Percentiles rank a stretch among this genome's conserved stretches.
Evolutionary conservation across 2,797 vertebrate species (phyloP).

Genomic region (Fratercula arctica): DNA sequence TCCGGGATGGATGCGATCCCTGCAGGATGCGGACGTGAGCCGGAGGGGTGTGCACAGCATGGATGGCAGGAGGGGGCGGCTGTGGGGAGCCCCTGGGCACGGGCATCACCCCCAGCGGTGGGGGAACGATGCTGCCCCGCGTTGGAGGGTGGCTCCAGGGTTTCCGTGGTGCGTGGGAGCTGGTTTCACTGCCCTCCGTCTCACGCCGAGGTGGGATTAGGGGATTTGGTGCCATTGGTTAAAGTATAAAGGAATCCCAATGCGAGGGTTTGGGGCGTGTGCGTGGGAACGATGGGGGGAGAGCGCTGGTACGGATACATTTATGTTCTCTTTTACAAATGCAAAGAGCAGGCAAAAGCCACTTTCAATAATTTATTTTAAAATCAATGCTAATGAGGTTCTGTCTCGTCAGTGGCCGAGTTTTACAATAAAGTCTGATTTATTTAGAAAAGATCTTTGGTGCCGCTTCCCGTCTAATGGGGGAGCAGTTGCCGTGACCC

Average conservation of each 20-base stretch:
- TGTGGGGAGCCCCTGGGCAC: neutral
- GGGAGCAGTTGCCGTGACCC: conserved; percentile 67
- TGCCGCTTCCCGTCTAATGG: conserved; percentile 73
- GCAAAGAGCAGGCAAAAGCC: conserved; percentile 76
- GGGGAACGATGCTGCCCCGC: fast-evolving
- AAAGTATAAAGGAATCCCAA: conserved; percentile 49
- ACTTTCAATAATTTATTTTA: conserved; percentile 83
- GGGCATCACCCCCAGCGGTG: neutral
- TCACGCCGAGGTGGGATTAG: neutral
- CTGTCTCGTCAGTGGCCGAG: conserved; percentile 73
- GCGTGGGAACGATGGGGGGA: neutral
- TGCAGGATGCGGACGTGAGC: neutral
- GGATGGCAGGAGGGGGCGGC: neutral
- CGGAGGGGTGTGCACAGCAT: fast-evolving
- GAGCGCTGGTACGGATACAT: neutral
- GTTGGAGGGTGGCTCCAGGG: neutral
- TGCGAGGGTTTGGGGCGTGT: neutral
- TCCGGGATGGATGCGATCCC: neutral
- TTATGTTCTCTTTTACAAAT: conserved; percentile 74
- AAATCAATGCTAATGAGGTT: conserved; percentile 84
- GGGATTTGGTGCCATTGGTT: neutral
- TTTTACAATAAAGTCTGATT: conserved; percentile 82
- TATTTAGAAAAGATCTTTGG: conserved; percentile 82
- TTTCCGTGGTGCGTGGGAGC: fast-evolving
- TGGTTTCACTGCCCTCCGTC: neutral